These are phyloP conservation scores for Anableps anableps DNA, from an alignment of 2,797 vertebrate species.

Conservation along the genomic window DNA sequence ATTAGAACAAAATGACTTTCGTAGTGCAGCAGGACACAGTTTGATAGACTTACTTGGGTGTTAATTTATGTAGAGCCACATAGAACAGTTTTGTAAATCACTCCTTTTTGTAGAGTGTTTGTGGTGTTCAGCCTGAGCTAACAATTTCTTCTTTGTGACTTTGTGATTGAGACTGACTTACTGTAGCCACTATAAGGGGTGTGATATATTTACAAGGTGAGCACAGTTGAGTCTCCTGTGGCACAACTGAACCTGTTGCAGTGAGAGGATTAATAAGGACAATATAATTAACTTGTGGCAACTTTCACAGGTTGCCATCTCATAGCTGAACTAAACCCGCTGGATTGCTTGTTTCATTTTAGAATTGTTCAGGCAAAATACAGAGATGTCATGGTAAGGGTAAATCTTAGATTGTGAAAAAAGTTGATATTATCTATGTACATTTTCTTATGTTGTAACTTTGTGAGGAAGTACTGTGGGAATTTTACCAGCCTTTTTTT, in stretches of 20 bases:
- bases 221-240: slow-evolving; percentile 36
- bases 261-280: slow-evolving; percentile 56
- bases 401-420: slow-evolving; percentile 9
- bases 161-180: slow-evolving; percentile 26
- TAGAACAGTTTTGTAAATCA: slow-evolving; percentile 21
- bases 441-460: slow-evolving; percentile 39
- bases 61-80: slow-evolving; percentile 15
- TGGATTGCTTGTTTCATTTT: slow-evolving; percentile 27
- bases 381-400: slow-evolving; percentile 23
- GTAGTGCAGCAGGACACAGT: neutral
- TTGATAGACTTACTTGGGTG: slow-evolving; percentile 3
- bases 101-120: slow-evolving; percentile 24
- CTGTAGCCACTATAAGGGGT: slow-evolving; percentile 8
- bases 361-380: neutral
- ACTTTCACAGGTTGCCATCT: slow-evolving; percentile 50
- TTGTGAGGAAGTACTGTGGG: slow-evolving; percentile 13
- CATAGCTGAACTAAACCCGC: slow-evolving; percentile 19
- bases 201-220: slow-evolving; percentile 32
- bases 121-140: slow-evolving; percentile 18
- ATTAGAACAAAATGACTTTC: neutral
- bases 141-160: slow-evolving; percentile 33
- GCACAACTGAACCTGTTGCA: slow-evolving; percentile 70
- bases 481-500: slow-evolving; percentile 19
- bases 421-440: slow-evolving; percentile 16
- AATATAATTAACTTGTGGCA: slow-evolving; percentile 65